These are phyloP conservation scores for Cygnus atratus DNA, from an alignment of 2,113 vertebrate species.

Conservation along the genomic window DNA sequence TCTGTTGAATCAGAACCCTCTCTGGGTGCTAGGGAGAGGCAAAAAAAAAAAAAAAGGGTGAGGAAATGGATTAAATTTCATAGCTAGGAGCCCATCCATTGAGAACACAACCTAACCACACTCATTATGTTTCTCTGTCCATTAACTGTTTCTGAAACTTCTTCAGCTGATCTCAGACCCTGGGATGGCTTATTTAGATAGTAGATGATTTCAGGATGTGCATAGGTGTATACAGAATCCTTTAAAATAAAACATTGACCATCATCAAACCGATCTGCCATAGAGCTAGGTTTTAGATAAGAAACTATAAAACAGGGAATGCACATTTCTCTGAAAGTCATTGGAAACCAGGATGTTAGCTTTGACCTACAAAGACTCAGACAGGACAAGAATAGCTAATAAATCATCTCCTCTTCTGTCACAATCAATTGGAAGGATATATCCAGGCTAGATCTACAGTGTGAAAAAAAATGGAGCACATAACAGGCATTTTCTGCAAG, in stretches of 20 bases:
- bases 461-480: not conserved
- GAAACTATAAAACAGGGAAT: not conserved
- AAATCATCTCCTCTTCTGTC: not conserved
- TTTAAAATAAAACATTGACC: not conserved
- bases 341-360: not conserved
- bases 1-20: not conserved
- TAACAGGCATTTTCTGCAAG: not conserved
- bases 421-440: not conserved
- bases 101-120: not conserved
- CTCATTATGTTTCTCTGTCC: not conserved
- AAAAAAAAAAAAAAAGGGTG: not conserved
- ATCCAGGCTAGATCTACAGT: not conserved
- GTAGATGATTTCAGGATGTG: not conserved
- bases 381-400: not conserved
- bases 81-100: not conserved
- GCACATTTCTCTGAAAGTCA: not conserved
- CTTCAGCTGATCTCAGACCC: not conserved
- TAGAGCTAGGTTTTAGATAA: not conserved
- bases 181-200: not conserved
- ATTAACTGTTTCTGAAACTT: not conserved
- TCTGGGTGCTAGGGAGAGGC: not conserved
- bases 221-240: not conserved
- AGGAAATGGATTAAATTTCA: not conserved
- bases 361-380: not conserved
- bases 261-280: not conserved